These are phyloP conservation scores for Oryzias sinensis DNA, from an alignment of 2,797 vertebrate species.

Conservation along the genomic window DNA sequence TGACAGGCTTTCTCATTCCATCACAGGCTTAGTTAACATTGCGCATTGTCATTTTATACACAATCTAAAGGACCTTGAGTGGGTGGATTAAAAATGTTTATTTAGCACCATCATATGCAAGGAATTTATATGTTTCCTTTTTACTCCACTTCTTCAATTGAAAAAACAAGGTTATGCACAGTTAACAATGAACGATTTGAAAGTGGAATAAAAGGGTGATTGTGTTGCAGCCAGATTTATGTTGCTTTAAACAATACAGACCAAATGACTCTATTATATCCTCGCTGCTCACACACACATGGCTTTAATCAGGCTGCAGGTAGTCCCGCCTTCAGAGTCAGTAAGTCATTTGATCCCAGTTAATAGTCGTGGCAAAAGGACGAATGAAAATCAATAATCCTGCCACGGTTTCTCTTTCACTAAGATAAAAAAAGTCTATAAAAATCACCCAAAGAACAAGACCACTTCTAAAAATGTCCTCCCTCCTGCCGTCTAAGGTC, in stretches of 20 bases:
- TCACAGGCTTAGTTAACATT: conserved; percentile 29
- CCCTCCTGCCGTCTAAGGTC: not conserved
- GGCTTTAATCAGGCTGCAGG: conserved; percentile 50
- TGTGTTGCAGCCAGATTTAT: conserved; percentile 22
- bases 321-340: conserved; percentile 34
- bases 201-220: conserved; percentile 14
- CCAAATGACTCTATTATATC: conserved; percentile 32
- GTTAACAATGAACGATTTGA: conserved; percentile 39
- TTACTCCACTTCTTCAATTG: conserved; percentile 20
- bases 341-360: conserved; percentile 51
- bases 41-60: conserved; percentile 22
- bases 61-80: conserved; percentile 22
- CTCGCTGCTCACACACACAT: conserved; percentile 42
- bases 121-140: conserved; percentile 20
- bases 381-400: conserved; percentile 59
- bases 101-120: conserved; percentile 21
- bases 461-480: conserved; percentile 16
- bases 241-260: conserved; percentile 19
- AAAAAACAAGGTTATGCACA: conserved; percentile 20
- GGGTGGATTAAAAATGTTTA: conserved; percentile 26
- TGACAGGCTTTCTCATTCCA: conserved; percentile 39
- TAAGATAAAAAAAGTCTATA: conserved; percentile 10
- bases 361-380: conserved; percentile 40
- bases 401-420: conserved; percentile 28
- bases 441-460: conserved; percentile 13